Evolutionary conservation across 1,140 invertebrate genomes (phyloP).

Genomic region (Calephelis virginiensis): DNA sequence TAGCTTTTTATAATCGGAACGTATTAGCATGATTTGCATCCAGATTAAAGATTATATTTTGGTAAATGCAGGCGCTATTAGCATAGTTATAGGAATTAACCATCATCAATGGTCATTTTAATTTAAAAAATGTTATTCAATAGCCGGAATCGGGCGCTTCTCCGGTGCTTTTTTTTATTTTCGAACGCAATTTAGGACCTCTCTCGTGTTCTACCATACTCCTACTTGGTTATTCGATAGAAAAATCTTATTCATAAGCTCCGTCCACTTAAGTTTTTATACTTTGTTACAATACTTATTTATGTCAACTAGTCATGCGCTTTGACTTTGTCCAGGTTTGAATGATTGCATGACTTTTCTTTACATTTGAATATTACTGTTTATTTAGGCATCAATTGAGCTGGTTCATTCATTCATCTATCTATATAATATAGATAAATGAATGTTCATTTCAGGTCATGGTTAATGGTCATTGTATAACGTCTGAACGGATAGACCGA

Average conservation of each 20-base stretch:
- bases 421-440: too few species aligned
- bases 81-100: conserved; percentile 73
- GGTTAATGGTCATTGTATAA: too few species aligned
- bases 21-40: conserved; percentile 76
- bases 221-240: conserved; percentile 9
- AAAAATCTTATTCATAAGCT: conserved; percentile 13
- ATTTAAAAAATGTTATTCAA: conserved; percentile 50
- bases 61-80: conserved; percentile 68
- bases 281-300: too few species aligned
- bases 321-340: too few species aligned
- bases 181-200: conserved; percentile 3
- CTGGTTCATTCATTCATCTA: too few species aligned
- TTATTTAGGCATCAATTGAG: too few species aligned
- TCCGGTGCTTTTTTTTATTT: conserved; percentile 9
- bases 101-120: conserved; percentile 67
- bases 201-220: conserved; percentile 3
- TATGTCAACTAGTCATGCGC: too few species aligned
- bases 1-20: conserved; percentile 72
- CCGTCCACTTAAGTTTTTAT: not conserved
- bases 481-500: too few species aligned
- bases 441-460: too few species aligned
- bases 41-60: conserved; percentile 77
- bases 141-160: conserved; percentile 31
- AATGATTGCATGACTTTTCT: too few species aligned
- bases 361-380: too few species aligned